A percentile compares a stretch with the other conserved stretches of the same genome.
Evolutionary conservation across 2,888 invertebrate species (phyloP).

Genomic region (Poecilobothrus nobilitatus): DNA sequence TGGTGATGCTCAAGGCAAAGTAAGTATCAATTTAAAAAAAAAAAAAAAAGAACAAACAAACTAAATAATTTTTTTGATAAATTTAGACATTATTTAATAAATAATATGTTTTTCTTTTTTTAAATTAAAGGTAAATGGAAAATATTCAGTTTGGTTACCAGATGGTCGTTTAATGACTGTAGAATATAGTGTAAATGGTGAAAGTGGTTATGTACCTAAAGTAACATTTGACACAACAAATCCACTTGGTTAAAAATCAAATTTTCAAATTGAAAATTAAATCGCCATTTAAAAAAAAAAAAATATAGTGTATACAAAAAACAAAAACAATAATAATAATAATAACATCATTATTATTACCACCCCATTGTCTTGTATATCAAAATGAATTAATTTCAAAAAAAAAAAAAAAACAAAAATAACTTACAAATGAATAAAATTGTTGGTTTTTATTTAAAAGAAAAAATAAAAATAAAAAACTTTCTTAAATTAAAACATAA

Average conservation of each 20-base stretch:
- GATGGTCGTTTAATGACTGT: constrained; percentile 67
- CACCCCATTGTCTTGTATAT: neutral
- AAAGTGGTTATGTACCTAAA: constrained; percentile 63
- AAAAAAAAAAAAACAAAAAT: neutral
- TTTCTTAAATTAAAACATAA: too few relatives aligned
- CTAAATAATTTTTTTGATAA: neutral
- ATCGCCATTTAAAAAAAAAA: neutral
- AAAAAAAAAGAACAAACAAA: neutral
- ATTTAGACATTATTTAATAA: neutral
- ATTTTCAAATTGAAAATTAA: neutral
- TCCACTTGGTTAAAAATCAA: constrained; percentile 41
- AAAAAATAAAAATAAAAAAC: too few relatives aligned
- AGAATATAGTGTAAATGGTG: constrained; percentile 60
- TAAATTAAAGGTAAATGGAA: constrained; percentile 48
- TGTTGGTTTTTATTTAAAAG: neutral
- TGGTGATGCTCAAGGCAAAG: constrained; percentile 56
- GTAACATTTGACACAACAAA: constrained; percentile 57
- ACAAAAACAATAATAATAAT: neutral
- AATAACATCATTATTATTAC: neutral
- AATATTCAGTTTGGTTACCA: constrained; percentile 58
- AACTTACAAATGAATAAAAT: neutral
- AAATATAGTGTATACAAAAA: neutral
- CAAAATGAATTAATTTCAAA: neutral
- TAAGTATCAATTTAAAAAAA: constrained; percentile 25
- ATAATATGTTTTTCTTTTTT: constrained; percentile 2